Evolutionary conservation across 2,797 vertebrate species (phyloP).

Genomic region (Micrastur ruficollis): DNA sequence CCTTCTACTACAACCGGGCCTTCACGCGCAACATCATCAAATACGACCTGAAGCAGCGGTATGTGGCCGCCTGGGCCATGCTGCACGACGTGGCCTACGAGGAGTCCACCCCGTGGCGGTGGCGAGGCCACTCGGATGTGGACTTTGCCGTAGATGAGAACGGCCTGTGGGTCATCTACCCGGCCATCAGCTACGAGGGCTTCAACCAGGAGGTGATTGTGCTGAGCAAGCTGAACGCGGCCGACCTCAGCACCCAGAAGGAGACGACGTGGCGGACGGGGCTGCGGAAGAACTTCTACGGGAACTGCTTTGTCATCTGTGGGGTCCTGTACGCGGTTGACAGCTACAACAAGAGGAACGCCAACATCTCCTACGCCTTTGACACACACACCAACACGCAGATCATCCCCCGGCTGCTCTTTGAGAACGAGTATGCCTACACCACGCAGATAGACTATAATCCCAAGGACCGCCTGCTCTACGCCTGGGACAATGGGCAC

Average conservation of each 20-base stretch:
- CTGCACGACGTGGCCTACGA: constrained; percentile 88
- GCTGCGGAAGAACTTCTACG: constrained; percentile 87
- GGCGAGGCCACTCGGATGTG: constrained; percentile 89
- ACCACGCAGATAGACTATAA: constrained; percentile 98
- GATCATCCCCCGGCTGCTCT: constrained; percentile 91
- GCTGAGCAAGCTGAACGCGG: constrained; percentile 88
- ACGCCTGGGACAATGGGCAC: constrained; percentile 97
- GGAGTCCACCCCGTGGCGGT: constrained; percentile 86
- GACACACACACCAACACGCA: constrained; percentile 99
- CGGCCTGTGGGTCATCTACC: constrained; percentile 95
- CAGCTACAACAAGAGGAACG: constrained; percentile 86
- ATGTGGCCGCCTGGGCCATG: constrained; percentile 92
- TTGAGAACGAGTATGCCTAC: constrained; percentile 91
- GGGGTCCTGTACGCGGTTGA: constrained; percentile 95
- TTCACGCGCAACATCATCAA: constrained; percentile 98
- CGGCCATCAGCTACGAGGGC: constrained; percentile 90
- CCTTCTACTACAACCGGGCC: constrained; percentile 96
- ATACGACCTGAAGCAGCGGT: constrained; percentile 87
- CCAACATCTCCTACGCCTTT: constrained; percentile 94
- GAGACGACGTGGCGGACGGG: constrained; percentile 97
- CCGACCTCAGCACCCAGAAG: constrained; percentile 88
- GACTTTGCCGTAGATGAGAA: constrained; percentile 94
- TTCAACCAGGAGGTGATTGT: constrained; percentile 92
- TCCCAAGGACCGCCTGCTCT: constrained; percentile 91
- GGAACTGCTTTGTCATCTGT: constrained; percentile 95